These are phyloP conservation scores for Typhlichthys subterraneus DNA, from an alignment of 2,797 vertebrate genomes.

Conservation along the genomic window DNA sequence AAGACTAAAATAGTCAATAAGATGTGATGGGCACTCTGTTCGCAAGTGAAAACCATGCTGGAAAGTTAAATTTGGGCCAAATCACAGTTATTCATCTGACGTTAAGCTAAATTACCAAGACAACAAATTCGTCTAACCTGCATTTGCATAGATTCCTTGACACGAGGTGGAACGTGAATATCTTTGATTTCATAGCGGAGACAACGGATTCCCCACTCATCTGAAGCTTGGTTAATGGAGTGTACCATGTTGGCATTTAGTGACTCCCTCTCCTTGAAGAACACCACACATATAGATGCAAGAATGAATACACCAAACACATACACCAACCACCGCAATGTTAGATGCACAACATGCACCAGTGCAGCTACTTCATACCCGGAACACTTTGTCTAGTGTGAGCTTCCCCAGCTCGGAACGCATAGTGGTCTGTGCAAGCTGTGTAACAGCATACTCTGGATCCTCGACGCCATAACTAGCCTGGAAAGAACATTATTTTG, in stretches of 20 bases:
- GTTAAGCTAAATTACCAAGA: not conserved
- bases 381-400: constrained; percentile 94
- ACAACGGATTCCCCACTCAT: constrained; percentile 95
- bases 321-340: not conserved
- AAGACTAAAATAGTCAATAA: not conserved
- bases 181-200: constrained; percentile 98
- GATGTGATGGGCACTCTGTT: not conserved
- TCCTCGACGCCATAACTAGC: constrained; percentile 97
- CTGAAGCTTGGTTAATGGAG: constrained; percentile 91
- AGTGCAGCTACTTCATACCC: constrained; percentile 73
- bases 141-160: constrained; percentile 99
- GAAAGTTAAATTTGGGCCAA: too few relatives aligned
- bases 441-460: constrained; percentile 95
- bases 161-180: constrained; percentile 91
- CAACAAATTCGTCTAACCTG: constrained; percentile 78
- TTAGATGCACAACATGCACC: not conserved
- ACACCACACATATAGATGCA: too few relatives aligned
- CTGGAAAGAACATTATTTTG: constrained; percentile 63
- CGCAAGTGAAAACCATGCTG: too few relatives aligned
- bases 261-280: constrained; percentile 87
- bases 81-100: too few relatives aligned
- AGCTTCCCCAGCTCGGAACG: constrained; percentile 96
- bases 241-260: constrained; percentile 92
- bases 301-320: not conserved
- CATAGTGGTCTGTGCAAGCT: constrained; percentile 97